Evolutionary conservation across 2,888 invertebrate genomes (phyloP), one percentile per base, ranked within the genome.

Genomic region (Papilio protenor): DNA sequence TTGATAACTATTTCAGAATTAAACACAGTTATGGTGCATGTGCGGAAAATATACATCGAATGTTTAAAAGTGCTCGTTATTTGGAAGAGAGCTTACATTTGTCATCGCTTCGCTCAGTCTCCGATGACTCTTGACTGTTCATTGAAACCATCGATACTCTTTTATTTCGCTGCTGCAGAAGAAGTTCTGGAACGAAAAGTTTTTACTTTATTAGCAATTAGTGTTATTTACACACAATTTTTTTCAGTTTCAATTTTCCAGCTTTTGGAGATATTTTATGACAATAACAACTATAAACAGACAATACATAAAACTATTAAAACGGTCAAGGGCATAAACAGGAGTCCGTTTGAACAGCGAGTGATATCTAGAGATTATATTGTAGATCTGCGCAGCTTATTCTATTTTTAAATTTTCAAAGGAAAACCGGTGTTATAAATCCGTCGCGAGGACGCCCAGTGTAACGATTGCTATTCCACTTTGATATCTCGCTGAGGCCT

Each of bases 91-190:
- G 55, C 93, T 90, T 84, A 94, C 94, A 94, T 91, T 94, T 94
- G 82, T 94, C 94, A 78, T 93, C 93, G 80, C 89, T 92, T 80
- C 88, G 87, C 55, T 91, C 91, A 3, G 90, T 91, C 70, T 91
- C 92, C 3, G 83, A 87, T 1, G 94, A 93, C 45, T 89, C 89
- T 81, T 93, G 90, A 71, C 93, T 93, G 83, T 91, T 91, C 91
- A 92, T 93, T 16, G 94, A 94, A 40, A 87, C 89, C 86, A 92
- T 90, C 1, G 94, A 94, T 81, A 91, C 87, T 80, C 94, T 88
- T 81, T 94, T 94, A 80, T 89, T 93, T n/a, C 94, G 89, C 82
- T 94, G 91, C 81, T 94, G 90, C 55, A 89, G 87, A 23, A 94
- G 84, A 23, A 94, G 86, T 88, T 94, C 94, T 94, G 93, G 18